These are phyloP conservation scores for Trichoplusia ni DNA, from an alignment of 1,140 invertebrate genomes.

Conservation along the genomic window DNA sequence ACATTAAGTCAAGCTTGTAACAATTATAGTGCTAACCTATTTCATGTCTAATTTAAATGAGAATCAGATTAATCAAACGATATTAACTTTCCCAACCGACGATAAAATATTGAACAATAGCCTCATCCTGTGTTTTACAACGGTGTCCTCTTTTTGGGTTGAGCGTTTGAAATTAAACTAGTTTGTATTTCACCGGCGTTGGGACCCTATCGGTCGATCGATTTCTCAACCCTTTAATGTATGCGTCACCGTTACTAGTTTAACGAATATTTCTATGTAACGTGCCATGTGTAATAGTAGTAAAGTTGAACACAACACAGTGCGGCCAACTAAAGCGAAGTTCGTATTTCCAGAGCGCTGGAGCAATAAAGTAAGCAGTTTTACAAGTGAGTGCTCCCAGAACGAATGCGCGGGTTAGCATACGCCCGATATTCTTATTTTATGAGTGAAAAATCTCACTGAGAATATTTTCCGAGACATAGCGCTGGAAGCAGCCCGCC, in stretches of 20 bases:
- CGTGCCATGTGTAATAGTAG: constrained; percentile 37
- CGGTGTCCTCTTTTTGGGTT: constrained; percentile 54
- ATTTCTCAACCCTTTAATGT: constrained; percentile 69
- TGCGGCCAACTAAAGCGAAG: constrained; percentile 39
- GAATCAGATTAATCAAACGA: constrained; percentile 71
- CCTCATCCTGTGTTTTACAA: constrained; percentile 61
- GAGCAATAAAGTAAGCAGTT: constrained; percentile 59
- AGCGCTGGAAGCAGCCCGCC: neutral
- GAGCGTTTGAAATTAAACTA: constrained; percentile 62
- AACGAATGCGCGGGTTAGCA: constrained; percentile 52
- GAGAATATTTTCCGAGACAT: constrained; percentile 36
- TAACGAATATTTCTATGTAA: constrained; percentile 53
- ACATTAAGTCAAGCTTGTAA: constrained; percentile 58
- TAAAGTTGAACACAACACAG: constrained; percentile 39
- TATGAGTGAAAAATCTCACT: constrained; percentile 43
- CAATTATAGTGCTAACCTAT: constrained; percentile 62
- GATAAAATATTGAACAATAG: constrained; percentile 72
- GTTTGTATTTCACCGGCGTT: constrained; percentile 65
- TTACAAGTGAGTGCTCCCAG: constrained; percentile 52
- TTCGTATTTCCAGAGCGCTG: constrained; percentile 48
- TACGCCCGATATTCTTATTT: constrained; percentile 52
- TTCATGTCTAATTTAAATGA: constrained; percentile 71
- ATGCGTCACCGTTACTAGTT: constrained; percentile 56
- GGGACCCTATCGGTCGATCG: constrained; percentile 68
- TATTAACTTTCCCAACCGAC: constrained; percentile 63